Conservation (phyloP, 2,113 vertebrate species). For the Cryptomyrus ogoouensis region DNA sequence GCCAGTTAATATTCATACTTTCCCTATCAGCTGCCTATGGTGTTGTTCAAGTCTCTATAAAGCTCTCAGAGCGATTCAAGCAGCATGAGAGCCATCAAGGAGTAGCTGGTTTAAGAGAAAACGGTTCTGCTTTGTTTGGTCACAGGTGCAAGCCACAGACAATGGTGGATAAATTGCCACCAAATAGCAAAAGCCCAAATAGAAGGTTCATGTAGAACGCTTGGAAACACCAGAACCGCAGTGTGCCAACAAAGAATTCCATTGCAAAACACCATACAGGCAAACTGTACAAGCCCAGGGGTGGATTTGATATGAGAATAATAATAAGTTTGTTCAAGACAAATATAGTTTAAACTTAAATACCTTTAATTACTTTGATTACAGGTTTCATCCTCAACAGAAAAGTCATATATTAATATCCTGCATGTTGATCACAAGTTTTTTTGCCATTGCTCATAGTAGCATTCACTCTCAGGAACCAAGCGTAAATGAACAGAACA, state of each 20-base stretch:
- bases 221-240: background rate
- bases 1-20: background rate
- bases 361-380: constrained; percentile 5
- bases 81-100: background rate
- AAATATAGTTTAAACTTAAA: background rate
- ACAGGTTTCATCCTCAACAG: background rate
- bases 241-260: background rate
- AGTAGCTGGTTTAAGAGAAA: background rate
- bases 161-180: background rate
- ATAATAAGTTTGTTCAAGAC: background rate
- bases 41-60: background rate
- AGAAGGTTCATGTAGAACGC: background rate
- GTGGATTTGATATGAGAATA: background rate
- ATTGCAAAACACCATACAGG: background rate
- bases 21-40: background rate
- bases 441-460: background rate
- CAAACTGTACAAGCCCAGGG: background rate
- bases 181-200: background rate
- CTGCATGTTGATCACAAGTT: background rate
- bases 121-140: background rate
- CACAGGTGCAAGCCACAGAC: background rate
- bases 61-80: background rate
- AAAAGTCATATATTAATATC: background rate
- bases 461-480: background rate
- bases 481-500: background rate